phyloP scores from a whole-genome alignment of 2,888 invertebrate species.

The Anarsia innoxiella region DNA sequence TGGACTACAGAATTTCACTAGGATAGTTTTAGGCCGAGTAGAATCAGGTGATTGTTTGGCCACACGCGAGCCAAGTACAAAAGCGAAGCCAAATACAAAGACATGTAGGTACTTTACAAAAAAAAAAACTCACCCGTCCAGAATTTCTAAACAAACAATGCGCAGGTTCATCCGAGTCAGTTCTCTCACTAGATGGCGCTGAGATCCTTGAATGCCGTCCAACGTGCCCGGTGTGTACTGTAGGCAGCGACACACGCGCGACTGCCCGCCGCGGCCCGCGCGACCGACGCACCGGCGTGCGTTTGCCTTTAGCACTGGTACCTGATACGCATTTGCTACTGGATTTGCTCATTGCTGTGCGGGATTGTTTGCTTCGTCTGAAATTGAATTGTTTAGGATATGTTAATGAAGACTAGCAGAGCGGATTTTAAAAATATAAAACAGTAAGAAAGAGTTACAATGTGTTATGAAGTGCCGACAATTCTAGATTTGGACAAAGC shows the following conservation, averaged over 20 bases:
- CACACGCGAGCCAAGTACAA: conserved; percentile 17
- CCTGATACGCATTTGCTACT: conserved; percentile 24
- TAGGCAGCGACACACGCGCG: conserved; percentile 19
- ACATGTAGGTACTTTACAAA: not conserved
- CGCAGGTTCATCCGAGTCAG: conserved; percentile 59
- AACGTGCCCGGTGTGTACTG: conserved; percentile 21
- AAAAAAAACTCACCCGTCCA: conserved; percentile 34
- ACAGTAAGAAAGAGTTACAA: no score
- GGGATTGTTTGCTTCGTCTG: conserved; percentile 52
- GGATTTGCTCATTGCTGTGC: conserved; percentile 36
- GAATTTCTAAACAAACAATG: conserved; percentile 39
- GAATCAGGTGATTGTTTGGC: conserved; percentile 15
- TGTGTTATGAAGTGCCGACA: no score
- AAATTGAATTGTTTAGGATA: conserved; percentile 7
- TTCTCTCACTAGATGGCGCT: conserved; percentile 49
- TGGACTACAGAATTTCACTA: conserved; percentile 19
- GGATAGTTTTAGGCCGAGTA: conserved; percentile 16
- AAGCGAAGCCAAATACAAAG: not conserved
- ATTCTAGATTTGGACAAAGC: no score
- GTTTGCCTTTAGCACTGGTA: conserved; percentile 17
- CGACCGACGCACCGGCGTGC: conserved; percentile 17
- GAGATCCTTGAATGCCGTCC: conserved; percentile 19
- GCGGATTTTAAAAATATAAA: no score
- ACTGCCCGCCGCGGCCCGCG: conserved; percentile 17
- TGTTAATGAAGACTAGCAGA: not conserved